Conservation (phyloP, 2,113 vertebrate species). For the mouse (Mus musculus) region GRCm39 chr17:24987001-24987500, state of each 20-base stretch:
- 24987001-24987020: background rate
- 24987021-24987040: background rate
- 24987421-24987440: background rate
- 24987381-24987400: background rate
- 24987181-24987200: no score
- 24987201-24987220: background rate
- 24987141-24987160: background rate
- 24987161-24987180: background rate
- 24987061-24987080: background rate
- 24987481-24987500: background rate
- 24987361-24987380: background rate
- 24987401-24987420: background rate
- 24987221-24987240: background rate
- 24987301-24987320: background rate
- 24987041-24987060: background rate
- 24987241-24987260: background rate
- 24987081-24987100: background rate
- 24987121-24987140: background rate
- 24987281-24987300: background rate
- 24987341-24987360: background rate
- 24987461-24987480: background rate
- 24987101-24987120: background rate
- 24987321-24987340: no score
- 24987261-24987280: background rate
- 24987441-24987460: background rate